Evolutionary conservation across 2,797 vertebrate genomes (phyloP).

Genomic region (Sorex maritimensis): DNA sequence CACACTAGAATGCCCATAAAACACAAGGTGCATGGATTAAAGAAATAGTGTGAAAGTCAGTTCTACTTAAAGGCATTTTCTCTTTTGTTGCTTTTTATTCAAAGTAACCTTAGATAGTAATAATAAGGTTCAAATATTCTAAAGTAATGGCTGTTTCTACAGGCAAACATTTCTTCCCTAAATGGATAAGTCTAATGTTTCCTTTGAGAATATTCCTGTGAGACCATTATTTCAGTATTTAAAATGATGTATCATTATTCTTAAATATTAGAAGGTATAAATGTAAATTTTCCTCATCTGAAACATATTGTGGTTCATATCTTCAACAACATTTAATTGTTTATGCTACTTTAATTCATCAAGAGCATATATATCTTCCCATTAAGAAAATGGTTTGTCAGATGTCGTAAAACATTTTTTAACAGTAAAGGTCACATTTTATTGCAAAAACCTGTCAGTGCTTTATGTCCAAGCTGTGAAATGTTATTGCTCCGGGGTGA

Average conservation of each 20-base stretch:
- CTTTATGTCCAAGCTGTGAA: slow-evolving; percentile 84
- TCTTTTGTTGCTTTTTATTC: slow-evolving; percentile 63
- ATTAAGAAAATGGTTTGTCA: slow-evolving; percentile 81
- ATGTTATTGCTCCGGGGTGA: slow-evolving; percentile 82
- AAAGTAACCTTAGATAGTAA: slow-evolving; percentile 41
- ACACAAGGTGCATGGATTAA: slow-evolving; percentile 61
- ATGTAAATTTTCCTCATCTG: slow-evolving; percentile 51
- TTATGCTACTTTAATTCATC: slow-evolving; percentile 79
- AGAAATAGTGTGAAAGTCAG: slow-evolving; percentile 54
- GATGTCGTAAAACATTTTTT: slow-evolving; percentile 81
- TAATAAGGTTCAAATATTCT: slow-evolving; percentile 44
- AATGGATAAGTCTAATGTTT: slow-evolving; percentile 29
- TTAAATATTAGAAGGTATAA: neutral
- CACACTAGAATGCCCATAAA: slow-evolving; percentile 47
- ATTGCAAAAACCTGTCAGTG: slow-evolving; percentile 82
- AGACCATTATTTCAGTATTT: slow-evolving; percentile 29
- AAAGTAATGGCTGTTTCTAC: slow-evolving; percentile 42
- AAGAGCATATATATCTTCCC: slow-evolving; percentile 77
- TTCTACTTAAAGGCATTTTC: slow-evolving; percentile 58
- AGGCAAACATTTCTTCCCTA: slow-evolving; percentile 32
- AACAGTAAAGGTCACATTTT: slow-evolving; percentile 83
- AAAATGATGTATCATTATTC: slow-evolving; percentile 37
- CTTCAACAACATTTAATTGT: slow-evolving; percentile 74
- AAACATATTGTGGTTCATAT: slow-evolving; percentile 56
- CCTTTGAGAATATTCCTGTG: neutral